Percentiles rank a stretch among this genome's conserved stretches.
These are phyloP conservation scores for Hipposideros armiger DNA, from an alignment of 2,113 vertebrate genomes.

Conservation along the genomic window DNA sequence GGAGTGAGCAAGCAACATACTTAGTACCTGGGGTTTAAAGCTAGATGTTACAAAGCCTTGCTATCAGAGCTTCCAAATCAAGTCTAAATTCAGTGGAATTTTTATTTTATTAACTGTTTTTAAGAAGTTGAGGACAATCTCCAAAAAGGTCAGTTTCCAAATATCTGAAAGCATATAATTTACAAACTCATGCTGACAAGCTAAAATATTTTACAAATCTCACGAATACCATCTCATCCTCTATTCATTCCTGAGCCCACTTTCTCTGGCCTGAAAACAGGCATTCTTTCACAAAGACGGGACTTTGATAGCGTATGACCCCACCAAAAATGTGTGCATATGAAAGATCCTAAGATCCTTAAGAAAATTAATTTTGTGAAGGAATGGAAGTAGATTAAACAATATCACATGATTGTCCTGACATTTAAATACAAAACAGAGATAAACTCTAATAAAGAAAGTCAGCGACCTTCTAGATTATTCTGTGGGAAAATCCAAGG, in stretches of 20 bases:
- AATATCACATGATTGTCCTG: constrained; percentile 72
- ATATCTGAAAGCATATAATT: constrained; percentile 21
- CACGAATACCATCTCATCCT: neutral
- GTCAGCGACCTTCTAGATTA: constrained; percentile 80
- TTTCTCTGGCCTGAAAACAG: constrained; percentile 52
- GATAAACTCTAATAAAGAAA: constrained; percentile 81
- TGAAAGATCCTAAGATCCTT: constrained; percentile 43
- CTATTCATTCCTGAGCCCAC: constrained; percentile 30
- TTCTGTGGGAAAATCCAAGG: constrained; percentile 80
- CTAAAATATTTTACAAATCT: constrained; percentile 26
- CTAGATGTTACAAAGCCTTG: neutral
- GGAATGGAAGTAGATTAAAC: constrained; percentile 73
- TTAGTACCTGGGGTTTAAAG: neutral
- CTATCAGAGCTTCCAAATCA: neutral
- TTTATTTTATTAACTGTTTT: constrained; percentile 55
- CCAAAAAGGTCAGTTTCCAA: constrained; percentile 61
- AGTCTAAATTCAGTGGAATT: constrained; percentile 22
- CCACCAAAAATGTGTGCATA: constrained; percentile 47
- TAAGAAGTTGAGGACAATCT: constrained; percentile 30
- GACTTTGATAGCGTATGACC: neutral
- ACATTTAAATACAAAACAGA: constrained; percentile 78
- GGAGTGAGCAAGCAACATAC: neutral
- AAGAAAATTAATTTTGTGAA: constrained; percentile 73
- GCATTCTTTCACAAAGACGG: constrained; percentile 49
- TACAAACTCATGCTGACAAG: neutral